These are phyloP conservation scores for Eudyptes chrysolophus DNA, from an alignment of 2,113 vertebrate species.

Conservation along the genomic window DNA sequence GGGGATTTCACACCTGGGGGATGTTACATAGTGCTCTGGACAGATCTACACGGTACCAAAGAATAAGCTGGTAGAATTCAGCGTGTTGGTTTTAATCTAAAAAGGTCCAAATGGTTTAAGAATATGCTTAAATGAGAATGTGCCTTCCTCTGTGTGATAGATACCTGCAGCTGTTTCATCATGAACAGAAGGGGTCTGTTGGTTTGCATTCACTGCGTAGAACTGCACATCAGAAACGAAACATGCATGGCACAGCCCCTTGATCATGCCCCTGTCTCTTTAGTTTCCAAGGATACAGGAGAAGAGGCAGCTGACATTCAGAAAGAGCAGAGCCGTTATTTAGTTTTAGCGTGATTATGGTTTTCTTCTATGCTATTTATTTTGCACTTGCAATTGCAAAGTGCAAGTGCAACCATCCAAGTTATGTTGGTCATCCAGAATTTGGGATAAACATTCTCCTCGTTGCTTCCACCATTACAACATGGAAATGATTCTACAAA, in stretches of 20 bases:
- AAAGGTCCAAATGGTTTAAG: neutral
- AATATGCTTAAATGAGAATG: neutral
- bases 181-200: neutral
- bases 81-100: fast-evolving
- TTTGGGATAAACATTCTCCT: neutral
- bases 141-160: neutral
- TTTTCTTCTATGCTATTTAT: neutral
- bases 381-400: neutral
- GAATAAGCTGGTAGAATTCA: neutral
- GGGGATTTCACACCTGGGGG: neutral
- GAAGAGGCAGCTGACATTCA: neutral
- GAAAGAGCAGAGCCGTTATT: neutral
- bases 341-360: neutral
- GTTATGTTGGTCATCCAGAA: neutral
- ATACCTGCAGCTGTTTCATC: neutral
- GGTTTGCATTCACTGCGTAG: neutral
- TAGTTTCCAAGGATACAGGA: neutral
- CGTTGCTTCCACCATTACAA: neutral
- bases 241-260: fast-evolving
- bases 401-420: no score
- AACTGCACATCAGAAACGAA: neutral
- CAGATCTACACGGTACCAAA: neutral
- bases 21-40: neutral
- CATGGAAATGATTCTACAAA: neutral
- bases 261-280: neutral